Base-by-base conservation (phyloP, 2,888 invertebrate species). In the Stictocephala bisonia region DNA sequence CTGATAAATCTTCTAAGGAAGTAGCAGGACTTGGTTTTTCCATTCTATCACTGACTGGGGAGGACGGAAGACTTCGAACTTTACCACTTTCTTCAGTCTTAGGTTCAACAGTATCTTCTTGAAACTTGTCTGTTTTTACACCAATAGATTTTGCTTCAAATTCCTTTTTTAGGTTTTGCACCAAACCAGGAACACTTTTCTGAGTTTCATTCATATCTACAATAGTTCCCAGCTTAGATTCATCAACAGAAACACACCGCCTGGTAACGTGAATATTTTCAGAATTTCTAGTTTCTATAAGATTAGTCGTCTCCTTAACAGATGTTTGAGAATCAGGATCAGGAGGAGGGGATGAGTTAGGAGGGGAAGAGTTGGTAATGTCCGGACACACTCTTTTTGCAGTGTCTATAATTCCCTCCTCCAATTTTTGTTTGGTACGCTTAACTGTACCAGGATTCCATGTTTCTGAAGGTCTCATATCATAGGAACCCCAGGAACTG, bases 81-180 rank as follows among this genome's bases (percentile, higher is more conserved):
- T 56, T 40, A 4, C 74, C 73, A 13, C 82, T 83, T 69, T 81
- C 83, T 72, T 84, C 83, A 40, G 80, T 79, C 58, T 78, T 77
- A 24, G 64, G 67, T 80, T 51, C 67, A n/a, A 29, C 31, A 41
- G 50, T 20, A 44, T 41, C 58, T 18, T 73, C 68, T 40, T 35
- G 67, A 35, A 60, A 29, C 60, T 64, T 71, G n/a, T 67, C 77
- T 22, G 26, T 58, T 67, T 74, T 74, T 31, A 26, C 67, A 26
- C 66, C 75, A 18, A 77, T 79, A 0, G 88, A 88, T 83, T 92
- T 92, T 67, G 95, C 94, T 86, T 96, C 95, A 83, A 95, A 95
- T 83, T 93, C 95, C 83, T 92, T 92, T 84, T 94, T 94, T 79
- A 95, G 88, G 86, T 91, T 93, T 86, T 91, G 90, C 79, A 95